phyloP scores from a whole-genome alignment of 2,797 vertebrate genomes.

The Fundulus diaphanus region DNA sequence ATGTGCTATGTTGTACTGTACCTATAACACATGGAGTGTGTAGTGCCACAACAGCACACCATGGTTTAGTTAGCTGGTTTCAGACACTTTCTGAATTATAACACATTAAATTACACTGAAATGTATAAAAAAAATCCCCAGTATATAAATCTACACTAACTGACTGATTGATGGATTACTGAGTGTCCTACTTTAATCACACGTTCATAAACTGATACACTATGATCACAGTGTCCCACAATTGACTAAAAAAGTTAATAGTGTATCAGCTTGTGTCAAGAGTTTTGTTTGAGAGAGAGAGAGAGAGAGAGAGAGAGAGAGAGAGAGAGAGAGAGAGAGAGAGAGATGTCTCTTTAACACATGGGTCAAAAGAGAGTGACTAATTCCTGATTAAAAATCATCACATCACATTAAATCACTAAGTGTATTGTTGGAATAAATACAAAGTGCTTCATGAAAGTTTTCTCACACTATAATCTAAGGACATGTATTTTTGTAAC shows the following conservation, averaged over 20 bases:
- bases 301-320: too few relatives aligned
- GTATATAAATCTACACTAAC: too few relatives aligned
- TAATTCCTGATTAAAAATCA: too few relatives aligned
- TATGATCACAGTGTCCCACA: background rate
- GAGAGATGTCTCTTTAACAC: too few relatives aligned
- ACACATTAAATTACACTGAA: background rate
- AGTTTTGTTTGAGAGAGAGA: too few relatives aligned
- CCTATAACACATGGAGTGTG: constrained; percentile 22
- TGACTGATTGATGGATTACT: background rate
- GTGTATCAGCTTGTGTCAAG: background rate
- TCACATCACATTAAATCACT: background rate
- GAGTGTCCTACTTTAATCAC: background rate
- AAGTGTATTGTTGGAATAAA: background rate
- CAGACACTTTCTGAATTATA: background rate
- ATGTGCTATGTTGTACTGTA: constrained; percentile 38
- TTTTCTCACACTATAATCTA: background rate
- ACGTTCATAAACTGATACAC: background rate
- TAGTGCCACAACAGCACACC: background rate
- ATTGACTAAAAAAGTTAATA: background rate
- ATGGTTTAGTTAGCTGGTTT: background rate
- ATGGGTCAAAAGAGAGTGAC: background rate
- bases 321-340: too few relatives aligned
- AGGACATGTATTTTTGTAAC: background rate
- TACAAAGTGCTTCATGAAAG: too few relatives aligned
- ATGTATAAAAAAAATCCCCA: background rate